phyloP scores from a whole-genome alignment of 1,140 invertebrate genomes.

The Cataglyphis hispanica region DNA sequence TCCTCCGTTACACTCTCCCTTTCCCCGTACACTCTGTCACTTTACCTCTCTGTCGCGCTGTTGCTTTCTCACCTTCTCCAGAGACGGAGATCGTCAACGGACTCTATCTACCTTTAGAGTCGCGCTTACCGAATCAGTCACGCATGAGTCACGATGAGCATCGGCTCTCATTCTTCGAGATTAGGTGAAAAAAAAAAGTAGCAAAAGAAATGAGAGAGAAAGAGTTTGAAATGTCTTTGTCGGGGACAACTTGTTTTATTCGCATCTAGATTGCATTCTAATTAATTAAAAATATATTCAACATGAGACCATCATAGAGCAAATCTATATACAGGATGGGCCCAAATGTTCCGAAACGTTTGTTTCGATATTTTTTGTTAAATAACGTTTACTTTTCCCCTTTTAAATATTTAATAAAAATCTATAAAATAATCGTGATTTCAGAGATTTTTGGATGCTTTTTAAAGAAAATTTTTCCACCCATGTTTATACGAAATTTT shows the following conservation, averaged over 20 bases:
- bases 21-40: constrained; percentile 53
- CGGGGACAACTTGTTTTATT: background rate
- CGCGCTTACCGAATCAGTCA: constrained; percentile 75
- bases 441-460: no score
- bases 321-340: no score
- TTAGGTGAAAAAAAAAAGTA: constrained; percentile 14
- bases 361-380: no score
- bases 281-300: background rate
- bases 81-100: constrained; percentile 38
- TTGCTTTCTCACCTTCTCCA: constrained; percentile 55
- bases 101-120: constrained; percentile 43
- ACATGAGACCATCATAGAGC: no score
- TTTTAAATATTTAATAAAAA: no score
- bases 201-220: background rate
- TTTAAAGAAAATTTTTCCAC: no score
- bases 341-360: no score
- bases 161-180: constrained; percentile 59
- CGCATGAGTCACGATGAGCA: constrained; percentile 76
- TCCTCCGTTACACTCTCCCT: constrained; percentile 45
- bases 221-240: background rate
- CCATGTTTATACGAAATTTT: no score
- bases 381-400: no score
- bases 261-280: background rate
- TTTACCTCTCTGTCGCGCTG: constrained; percentile 40
- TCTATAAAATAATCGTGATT: no score